Evolutionary conservation across 1,140 invertebrate species (phyloP).

Genomic region (Pseudoatta argentina): DNA sequence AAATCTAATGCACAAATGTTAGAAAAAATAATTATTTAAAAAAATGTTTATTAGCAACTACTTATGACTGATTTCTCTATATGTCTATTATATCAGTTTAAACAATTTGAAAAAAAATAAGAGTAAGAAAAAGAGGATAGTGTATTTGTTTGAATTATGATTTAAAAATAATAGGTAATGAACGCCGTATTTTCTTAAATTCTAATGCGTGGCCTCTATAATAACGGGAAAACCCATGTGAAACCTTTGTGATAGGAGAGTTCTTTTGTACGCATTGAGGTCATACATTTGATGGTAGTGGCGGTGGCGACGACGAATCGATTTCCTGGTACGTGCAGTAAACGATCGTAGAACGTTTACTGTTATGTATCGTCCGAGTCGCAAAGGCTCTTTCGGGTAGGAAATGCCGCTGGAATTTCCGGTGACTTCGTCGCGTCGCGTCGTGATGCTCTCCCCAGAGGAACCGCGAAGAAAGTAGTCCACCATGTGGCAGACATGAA

Average conservation of each 20-base stretch:
- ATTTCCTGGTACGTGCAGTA: slow-evolving; percentile 30
- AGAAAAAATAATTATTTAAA: neutral
- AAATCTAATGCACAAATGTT: neutral
- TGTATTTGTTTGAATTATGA: neutral
- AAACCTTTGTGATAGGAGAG: neutral
- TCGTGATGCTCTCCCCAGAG: neutral
- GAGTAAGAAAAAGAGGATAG: neutral
- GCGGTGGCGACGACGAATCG: slow-evolving; percentile 22
- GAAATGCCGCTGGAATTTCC: slow-evolving; percentile 71
- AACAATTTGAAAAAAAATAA: neutral
- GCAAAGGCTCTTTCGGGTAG: slow-evolving; percentile 16
- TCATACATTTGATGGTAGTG: slow-evolving; percentile 13
- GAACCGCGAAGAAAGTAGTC: slow-evolving; percentile 67
- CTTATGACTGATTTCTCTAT: neutral
- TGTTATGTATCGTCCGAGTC: neutral
- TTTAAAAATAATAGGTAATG: neutral
- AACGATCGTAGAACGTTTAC: slow-evolving; percentile 32
- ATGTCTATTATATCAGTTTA: neutral
- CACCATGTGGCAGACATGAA: neutral
- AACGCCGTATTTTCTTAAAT: slow-evolving; percentile 15
- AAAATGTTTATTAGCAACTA: neutral
- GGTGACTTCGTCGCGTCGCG: slow-evolving; percentile 44
- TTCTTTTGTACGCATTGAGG: slow-evolving; percentile 45
- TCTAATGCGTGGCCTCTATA: neutral
- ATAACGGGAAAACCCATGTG: slow-evolving; percentile 51